phyloP scores from a whole-genome alignment of 2,888 invertebrate species.

The Eristalinus aeneus region DNA sequence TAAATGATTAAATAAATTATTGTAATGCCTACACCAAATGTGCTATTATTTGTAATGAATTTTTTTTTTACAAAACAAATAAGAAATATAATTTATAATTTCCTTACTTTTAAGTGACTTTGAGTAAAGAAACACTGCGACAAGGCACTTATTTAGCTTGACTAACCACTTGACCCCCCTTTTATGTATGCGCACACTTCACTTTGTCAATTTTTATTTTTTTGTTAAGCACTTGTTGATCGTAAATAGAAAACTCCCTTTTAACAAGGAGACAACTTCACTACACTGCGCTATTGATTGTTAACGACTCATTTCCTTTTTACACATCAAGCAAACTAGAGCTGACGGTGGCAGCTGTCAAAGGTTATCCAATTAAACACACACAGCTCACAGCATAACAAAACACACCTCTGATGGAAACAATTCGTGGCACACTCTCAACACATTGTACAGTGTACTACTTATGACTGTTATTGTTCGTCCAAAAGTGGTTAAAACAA shows the following conservation, averaged over 20 bases:
- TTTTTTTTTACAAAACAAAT: too few relatives aligned
- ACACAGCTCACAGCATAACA: conserved; percentile 17
- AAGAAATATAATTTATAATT: too few relatives aligned
- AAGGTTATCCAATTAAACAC: neutral
- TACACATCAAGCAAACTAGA: neutral
- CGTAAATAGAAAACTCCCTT: neutral
- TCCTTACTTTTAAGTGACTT: too few relatives aligned
- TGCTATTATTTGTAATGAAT: too few relatives aligned
- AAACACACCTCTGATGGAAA: conserved; percentile 3
- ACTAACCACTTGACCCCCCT: neutral
- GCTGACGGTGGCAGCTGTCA: neutral
- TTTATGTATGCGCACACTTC: neutral
- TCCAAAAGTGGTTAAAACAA: conserved; percentile 32
- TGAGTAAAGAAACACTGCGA: too few relatives aligned
- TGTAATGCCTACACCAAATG: too few relatives aligned
- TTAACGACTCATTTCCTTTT: neutral
- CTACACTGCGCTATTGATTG: neutral
- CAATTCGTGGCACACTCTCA: conserved; percentile 22
- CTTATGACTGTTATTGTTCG: conserved; percentile 38
- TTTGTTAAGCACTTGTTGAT: neutral
- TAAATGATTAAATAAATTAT: too few relatives aligned
- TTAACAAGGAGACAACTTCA: neutral
- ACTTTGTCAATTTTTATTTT: neutral
- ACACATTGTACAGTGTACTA: conserved; percentile 31
- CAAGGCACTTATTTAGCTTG: neutral